Conservation (phyloP, 2,797 vertebrate species). For the Chaunax sp. region DNA sequence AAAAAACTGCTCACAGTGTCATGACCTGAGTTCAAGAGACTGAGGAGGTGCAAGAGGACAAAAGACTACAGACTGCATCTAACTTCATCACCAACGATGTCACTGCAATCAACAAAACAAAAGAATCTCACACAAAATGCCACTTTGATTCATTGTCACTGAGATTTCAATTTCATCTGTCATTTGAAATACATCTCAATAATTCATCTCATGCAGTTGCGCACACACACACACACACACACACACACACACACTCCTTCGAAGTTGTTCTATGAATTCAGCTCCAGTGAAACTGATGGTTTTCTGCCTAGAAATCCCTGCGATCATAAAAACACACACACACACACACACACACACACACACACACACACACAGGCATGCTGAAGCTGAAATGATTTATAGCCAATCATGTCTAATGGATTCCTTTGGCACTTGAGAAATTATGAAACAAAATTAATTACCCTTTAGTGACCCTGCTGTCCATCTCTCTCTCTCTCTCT, state of each 20-base stretch:
- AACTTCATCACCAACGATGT: slow-evolving; percentile 52
- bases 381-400: slow-evolving; percentile 82
- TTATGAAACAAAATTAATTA: slow-evolving; percentile 88
- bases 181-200: slow-evolving; percentile 42
- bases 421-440: slow-evolving; percentile 83
- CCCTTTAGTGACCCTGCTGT: slow-evolving; percentile 83
- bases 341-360: slow-evolving; percentile 7
- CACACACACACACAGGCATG: slow-evolving; percentile 21
- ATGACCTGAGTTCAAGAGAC: slow-evolving; percentile 10
- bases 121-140: slow-evolving; percentile 32
- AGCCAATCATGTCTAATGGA: slow-evolving; percentile 82
- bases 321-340: slow-evolving; percentile 14
- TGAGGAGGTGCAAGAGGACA: slow-evolving; percentile 4
- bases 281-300: slow-evolving; percentile 25
- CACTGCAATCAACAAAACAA: slow-evolving; percentile 36
- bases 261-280: slow-evolving; percentile 14
- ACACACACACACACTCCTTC: slow-evolving; percentile 6
- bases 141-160: slow-evolving; percentile 52
- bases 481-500: slow-evolving; percentile 52
- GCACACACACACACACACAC: neutral
- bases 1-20: slow-evolving; percentile 15
- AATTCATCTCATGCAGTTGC: slow-evolving; percentile 33
- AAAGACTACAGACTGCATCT: slow-evolving; percentile 31
- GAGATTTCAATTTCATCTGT: slow-evolving; percentile 52
- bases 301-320: slow-evolving; percentile 42